These are phyloP conservation scores for Clistopyga incitator DNA, from an alignment of 2,888 invertebrate species.

Conservation along the genomic window DNA sequence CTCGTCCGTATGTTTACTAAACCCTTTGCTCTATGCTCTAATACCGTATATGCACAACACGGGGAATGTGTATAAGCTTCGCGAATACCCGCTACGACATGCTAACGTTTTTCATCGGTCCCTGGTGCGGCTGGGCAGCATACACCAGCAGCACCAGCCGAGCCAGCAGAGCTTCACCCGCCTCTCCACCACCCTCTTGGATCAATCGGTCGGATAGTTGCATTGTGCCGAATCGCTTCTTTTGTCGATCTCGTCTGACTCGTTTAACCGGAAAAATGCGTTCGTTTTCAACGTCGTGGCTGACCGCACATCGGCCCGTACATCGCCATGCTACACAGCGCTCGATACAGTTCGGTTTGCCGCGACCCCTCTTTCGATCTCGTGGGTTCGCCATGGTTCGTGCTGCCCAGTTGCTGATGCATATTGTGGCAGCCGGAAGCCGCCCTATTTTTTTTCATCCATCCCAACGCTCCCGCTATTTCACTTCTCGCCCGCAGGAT, in stretches of 20 bases:
- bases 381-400: conserved; percentile 31
- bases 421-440: conserved; percentile 35
- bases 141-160: conserved; percentile 49
- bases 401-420: conserved; percentile 29
- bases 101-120: conserved; percentile 52
- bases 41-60: conserved; percentile 36
- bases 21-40: conserved; percentile 51
- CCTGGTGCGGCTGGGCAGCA: conserved; percentile 20
- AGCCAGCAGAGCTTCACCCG: conserved; percentile 32
- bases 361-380: conserved; percentile 22
- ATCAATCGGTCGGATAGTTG: conserved; percentile 61
- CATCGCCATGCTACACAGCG: conserved; percentile 25
- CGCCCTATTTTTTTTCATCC: conserved; percentile 7
- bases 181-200: conserved; percentile 3
- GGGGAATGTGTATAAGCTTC: conserved; percentile 21
- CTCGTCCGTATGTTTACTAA: conserved; percentile 55
- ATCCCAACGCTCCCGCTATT: not conserved
- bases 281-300: conserved; percentile 63
- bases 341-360: conserved; percentile 34
- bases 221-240: conserved; percentile 63
- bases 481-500: not conserved
- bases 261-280: conserved; percentile 67
- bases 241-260: conserved; percentile 63
- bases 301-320: conserved; percentile 61
- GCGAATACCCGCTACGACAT: conserved; percentile 34